A percentile compares a stretch with the other conserved stretches of the same genome.
Conservation (phyloP, 2,888 invertebrate species). For the Encarsia formosa region DNA sequence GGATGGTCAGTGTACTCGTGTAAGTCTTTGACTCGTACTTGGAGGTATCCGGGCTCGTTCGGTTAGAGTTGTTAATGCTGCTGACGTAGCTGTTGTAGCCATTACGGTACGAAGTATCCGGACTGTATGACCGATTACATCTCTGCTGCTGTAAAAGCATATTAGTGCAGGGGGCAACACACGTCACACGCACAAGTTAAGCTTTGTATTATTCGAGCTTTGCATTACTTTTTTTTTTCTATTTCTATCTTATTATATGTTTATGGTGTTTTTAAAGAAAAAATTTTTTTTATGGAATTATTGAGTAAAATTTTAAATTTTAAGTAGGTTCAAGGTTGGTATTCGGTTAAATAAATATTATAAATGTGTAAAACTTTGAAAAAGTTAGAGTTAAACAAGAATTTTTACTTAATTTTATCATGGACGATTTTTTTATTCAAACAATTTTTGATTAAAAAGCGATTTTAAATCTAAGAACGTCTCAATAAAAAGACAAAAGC, state of each 20-base stretch:
- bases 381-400: too few species aligned
- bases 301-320: neutral
- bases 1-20: conserved; percentile 48
- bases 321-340: neutral
- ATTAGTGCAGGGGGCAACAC: conserved; percentile 41
- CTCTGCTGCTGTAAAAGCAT: conserved; percentile 42
- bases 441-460: too few species aligned
- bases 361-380: too few species aligned
- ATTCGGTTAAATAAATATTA: neutral
- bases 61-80: neutral
- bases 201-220: neutral
- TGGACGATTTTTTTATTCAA: too few species aligned
- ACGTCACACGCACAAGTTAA: conserved; percentile 1
- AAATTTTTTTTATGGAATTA: neutral
- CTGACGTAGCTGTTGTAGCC: conserved; percentile 20
- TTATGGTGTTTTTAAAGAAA: neutral
- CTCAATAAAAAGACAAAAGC: neutral
- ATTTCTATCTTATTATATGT: neutral
- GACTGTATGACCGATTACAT: conserved; percentile 36
- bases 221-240: neutral
- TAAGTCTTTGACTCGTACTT: conserved; percentile 43
- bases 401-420: too few species aligned
- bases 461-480: too few species aligned
- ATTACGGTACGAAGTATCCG: conserved; percentile 24
- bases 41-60: conserved; percentile 7